phyloP scores from a whole-genome alignment of 2,797 vertebrate genomes.

The Florisuga fusca region DNA sequence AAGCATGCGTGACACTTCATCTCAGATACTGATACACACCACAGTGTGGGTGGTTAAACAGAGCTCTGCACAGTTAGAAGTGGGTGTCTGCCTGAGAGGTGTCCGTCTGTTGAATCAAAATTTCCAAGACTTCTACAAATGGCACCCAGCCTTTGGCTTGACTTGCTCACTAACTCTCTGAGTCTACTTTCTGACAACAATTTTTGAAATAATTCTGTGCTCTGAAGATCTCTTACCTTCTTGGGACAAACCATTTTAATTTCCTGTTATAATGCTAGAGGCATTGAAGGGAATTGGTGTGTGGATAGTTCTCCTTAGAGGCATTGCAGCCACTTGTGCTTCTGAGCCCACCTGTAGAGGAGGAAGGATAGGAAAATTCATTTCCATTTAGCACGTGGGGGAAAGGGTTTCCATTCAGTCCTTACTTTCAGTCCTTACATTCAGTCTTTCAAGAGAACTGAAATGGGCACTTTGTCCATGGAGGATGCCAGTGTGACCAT shows the following conservation, averaged over 20 bases:
- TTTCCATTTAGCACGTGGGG: not conserved
- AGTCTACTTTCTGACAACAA: not conserved
- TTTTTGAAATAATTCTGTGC: not conserved
- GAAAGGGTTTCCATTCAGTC: not conserved
- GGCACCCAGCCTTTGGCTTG: not conserved
- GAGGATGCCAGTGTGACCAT: rapidly evolving
- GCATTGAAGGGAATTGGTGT: not conserved
- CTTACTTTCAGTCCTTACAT: not conserved
- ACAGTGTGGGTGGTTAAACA: not conserved
- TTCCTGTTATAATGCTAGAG: not conserved
- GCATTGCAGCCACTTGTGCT: not conserved
- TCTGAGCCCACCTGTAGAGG: rapidly evolving
- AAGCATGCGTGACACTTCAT: not conserved
- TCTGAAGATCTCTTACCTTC: not conserved
- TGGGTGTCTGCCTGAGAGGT: not conserved
- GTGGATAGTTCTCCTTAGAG: not conserved
- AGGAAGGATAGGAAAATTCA: not conserved
- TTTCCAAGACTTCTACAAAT: not conserved
- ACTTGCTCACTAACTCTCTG: not conserved
- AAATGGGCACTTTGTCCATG: not conserved
- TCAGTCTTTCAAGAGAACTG: not conserved
- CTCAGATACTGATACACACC: not conserved
- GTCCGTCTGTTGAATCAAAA: not conserved
- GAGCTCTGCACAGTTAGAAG: not conserved
- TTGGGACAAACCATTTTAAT: not conserved